Percentiles rank a stretch among this genome's conserved stretches.
These are phyloP conservation scores for Acanthurus lineatus DNA, from an alignment of 2,797 vertebrate species.

Conservation along the genomic window DNA sequence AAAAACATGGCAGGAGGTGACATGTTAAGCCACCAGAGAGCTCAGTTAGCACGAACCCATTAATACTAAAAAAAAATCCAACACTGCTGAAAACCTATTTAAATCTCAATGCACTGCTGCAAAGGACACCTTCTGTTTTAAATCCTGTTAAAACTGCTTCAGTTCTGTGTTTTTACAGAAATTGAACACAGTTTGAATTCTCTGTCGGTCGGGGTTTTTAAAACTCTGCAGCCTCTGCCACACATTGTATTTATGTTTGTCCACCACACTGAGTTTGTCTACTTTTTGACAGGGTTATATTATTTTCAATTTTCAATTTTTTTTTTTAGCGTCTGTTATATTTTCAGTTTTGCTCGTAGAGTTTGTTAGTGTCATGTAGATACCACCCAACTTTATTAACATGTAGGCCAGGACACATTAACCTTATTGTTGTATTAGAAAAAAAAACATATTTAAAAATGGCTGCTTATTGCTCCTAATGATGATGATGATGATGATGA, in stretches of 20 bases:
- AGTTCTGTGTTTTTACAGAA: neutral
- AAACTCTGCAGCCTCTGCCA: slow-evolving; percentile 10
- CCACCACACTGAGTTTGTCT: slow-evolving; percentile 39
- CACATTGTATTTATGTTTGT: slow-evolving; percentile 35
- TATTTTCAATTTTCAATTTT: neutral
- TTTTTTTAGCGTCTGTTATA: slow-evolving; percentile 22
- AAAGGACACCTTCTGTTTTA: neutral
- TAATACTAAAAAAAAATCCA: neutral
- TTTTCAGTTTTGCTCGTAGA: slow-evolving; percentile 80
- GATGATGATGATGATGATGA: slow-evolving; percentile 54
- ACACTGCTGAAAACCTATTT: neutral
- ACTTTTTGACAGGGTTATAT: slow-evolving; percentile 13
- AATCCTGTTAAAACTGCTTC: neutral
- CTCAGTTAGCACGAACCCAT: neutral
- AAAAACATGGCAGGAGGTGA: neutral
- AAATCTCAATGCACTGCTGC: slow-evolving; percentile 13
- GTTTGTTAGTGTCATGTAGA: slow-evolving; percentile 85
- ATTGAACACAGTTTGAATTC: neutral
- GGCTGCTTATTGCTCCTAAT: slow-evolving; percentile 86
- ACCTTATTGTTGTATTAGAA: slow-evolving; percentile 86
- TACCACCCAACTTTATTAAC: slow-evolving; percentile 80
- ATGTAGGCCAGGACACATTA: slow-evolving; percentile 84
- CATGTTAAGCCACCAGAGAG: neutral
- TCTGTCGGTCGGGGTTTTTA: neutral
- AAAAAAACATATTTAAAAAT: slow-evolving; percentile 83